Evolutionary conservation across 2,797 vertebrate genomes (phyloP).

Genomic region (Paratrypauchen microcephalus): DNA sequence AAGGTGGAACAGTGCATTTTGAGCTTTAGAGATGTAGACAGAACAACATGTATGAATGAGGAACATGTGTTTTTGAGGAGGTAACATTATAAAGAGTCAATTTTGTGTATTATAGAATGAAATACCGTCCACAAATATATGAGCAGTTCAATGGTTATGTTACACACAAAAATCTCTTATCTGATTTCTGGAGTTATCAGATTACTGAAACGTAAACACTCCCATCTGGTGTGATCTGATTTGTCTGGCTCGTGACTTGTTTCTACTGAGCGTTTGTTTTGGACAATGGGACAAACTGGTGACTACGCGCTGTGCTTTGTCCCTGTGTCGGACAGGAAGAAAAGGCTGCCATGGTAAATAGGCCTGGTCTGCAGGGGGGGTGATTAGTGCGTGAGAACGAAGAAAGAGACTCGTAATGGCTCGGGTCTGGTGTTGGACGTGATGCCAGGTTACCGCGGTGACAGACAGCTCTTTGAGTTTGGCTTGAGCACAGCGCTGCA

Average conservation of each 20-base stretch:
- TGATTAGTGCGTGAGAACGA: constrained; percentile 60
- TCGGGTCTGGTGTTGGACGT: constrained; percentile 26
- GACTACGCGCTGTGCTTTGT: constrained; percentile 54
- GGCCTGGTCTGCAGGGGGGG: constrained; percentile 26
- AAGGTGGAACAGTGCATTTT: too few species aligned
- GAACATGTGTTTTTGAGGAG: too few species aligned
- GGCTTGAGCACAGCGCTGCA: not conserved
- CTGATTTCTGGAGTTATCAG: too few species aligned
- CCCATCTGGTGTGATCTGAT: not conserved
- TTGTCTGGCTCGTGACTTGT: constrained; percentile 43
- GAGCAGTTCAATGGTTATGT: too few species aligned
- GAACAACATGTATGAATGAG: too few species aligned
- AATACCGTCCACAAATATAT: not conserved
- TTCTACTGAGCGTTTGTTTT: constrained; percentile 60
- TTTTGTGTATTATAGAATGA: constrained; percentile 28
- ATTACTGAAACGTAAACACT: too few species aligned
- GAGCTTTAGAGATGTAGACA: too few species aligned
- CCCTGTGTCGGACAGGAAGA: constrained; percentile 55
- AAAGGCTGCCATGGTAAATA: constrained; percentile 64
- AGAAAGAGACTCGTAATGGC: constrained; percentile 46
- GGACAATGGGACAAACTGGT: constrained; percentile 32
- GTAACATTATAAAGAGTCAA: too few species aligned
- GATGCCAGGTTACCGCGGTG: constrained; percentile 43
- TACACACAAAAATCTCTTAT: too few species aligned
- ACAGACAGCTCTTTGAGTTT: constrained; percentile 24